phyloP scores from a whole-genome alignment of 2,113 vertebrate genomes.

The Gracilinanus agilis region DNA sequence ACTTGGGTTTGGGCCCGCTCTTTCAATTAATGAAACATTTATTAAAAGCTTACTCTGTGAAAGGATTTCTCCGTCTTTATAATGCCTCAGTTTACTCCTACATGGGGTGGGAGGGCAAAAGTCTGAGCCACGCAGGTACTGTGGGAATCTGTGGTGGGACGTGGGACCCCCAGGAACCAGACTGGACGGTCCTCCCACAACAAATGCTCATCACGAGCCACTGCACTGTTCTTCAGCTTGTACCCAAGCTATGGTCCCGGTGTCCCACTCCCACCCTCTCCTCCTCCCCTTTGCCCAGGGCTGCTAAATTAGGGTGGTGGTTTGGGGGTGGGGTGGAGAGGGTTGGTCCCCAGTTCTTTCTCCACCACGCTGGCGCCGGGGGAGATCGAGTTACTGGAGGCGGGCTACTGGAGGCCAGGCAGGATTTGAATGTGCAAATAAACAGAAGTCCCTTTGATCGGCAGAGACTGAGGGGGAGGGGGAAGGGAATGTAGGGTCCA shows the following conservation, averaged over 20 bases:
- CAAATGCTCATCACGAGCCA: not conserved
- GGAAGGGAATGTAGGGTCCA: slow-evolving; percentile 41
- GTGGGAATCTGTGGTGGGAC: not conserved
- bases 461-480: slow-evolving; percentile 42
- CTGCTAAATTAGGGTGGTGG: not conserved
- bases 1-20: not conserved
- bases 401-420: slow-evolving; percentile 25
- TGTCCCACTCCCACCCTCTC: slow-evolving; percentile 18
- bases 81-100: slow-evolving; percentile 33
- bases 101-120: not conserved
- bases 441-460: slow-evolving; percentile 79
- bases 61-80: not conserved
- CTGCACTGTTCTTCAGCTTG: not conserved
- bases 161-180: too few relatives aligned
- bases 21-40: not conserved
- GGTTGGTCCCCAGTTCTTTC: slow-evolving; percentile 13
- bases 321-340: slow-evolving; percentile 51
- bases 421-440: slow-evolving; percentile 82
- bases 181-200: too few relatives aligned
- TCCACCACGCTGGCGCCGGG: slow-evolving; percentile 54
- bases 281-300: slow-evolving; percentile 12
- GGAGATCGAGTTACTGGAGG: slow-evolving; percentile 29
- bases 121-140: not conserved
- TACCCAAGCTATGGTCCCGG: slow-evolving; percentile 46
- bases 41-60: not conserved